These are phyloP conservation scores for Epizoanthus fatuus DNA, from an alignment of 92 coral and sea anemone species.

Conservation along the genomic window DNA sequence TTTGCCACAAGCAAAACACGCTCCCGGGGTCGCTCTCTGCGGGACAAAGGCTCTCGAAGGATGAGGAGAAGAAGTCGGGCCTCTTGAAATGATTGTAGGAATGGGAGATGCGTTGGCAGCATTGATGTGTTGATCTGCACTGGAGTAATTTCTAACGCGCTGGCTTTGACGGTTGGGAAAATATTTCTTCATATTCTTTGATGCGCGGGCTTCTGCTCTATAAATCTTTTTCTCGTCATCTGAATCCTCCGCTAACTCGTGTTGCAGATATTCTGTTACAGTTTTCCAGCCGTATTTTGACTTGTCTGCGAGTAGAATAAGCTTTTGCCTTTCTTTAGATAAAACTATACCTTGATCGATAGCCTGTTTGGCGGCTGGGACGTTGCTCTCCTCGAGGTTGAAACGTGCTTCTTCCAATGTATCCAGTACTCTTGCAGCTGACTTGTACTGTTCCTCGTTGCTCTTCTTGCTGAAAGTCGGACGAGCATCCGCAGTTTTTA, in stretches of 20 bases:
- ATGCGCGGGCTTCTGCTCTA: conserved; percentile 46
- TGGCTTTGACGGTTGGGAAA: background rate
- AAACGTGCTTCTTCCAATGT: conserved; percentile 25
- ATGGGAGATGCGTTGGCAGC: background rate
- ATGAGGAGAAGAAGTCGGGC: background rate
- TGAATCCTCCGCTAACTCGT: conserved; percentile 30
- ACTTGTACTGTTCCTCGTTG: conserved; percentile 32
- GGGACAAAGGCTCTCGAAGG: background rate
- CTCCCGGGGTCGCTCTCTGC: conserved; percentile 6
- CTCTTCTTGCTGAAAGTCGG: background rate
- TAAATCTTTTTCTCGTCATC: conserved; percentile 42
- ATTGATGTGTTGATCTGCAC: background rate
- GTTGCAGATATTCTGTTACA: conserved; percentile 40
- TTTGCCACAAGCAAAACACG: conserved; percentile 24
- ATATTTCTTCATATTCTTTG: conserved; percentile 9
- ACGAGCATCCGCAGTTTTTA: background rate
- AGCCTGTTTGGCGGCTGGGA: conserved; percentile 27
- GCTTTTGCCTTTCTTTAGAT: conserved; percentile 43
- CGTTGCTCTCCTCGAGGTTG: background rate
- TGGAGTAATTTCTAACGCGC: background rate
- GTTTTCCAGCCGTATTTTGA: conserved; percentile 31
- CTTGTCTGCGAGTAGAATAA: conserved; percentile 37
- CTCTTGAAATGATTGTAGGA: conserved; percentile 14
- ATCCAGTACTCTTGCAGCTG: conserved; percentile 16
- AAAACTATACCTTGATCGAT: conserved; percentile 29